Conservation (phyloP, 2,113 vertebrate genomes). For the Rhombomys opimus region DNA sequence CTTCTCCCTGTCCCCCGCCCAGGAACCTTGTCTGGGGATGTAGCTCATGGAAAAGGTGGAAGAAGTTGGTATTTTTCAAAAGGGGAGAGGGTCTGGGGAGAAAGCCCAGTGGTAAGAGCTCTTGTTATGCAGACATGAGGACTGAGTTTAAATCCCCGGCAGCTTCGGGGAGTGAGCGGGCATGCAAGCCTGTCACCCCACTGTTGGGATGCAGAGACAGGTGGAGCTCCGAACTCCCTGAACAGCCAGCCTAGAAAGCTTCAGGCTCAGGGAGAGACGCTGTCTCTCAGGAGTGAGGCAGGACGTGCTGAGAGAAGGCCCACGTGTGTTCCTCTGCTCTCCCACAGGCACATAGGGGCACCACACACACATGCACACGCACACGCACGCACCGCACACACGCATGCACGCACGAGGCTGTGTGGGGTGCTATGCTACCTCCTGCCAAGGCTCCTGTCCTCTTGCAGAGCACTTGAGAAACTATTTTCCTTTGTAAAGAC, state of each 20-base stretch:
- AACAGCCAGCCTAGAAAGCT: neutral
- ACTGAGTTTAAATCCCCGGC: neutral
- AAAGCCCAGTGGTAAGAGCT: neutral
- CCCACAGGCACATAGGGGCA: neutral
- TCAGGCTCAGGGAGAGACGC: neutral
- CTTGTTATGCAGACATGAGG: neutral
- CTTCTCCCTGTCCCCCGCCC: no score
- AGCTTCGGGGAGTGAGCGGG: neutral
- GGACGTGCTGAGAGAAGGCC: neutral
- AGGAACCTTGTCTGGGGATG: neutral
- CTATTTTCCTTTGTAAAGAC: neutral
- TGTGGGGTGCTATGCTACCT: neutral
- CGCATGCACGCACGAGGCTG: neutral
- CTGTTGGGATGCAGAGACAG: neutral
- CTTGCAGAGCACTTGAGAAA: neutral
- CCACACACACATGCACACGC: neutral
- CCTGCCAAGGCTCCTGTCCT: neutral
- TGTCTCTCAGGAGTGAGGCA: neutral
- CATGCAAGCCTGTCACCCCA: neutral
- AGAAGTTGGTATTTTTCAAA: neutral
- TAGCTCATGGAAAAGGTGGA: neutral
- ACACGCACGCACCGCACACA: neutral
- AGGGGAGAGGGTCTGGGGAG: neutral
- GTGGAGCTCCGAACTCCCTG: neutral
- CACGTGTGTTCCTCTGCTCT: neutral